phyloP scores from a whole-genome alignment of 2,113 vertebrate genomes.

The Mionectes macconnelli region DNA sequence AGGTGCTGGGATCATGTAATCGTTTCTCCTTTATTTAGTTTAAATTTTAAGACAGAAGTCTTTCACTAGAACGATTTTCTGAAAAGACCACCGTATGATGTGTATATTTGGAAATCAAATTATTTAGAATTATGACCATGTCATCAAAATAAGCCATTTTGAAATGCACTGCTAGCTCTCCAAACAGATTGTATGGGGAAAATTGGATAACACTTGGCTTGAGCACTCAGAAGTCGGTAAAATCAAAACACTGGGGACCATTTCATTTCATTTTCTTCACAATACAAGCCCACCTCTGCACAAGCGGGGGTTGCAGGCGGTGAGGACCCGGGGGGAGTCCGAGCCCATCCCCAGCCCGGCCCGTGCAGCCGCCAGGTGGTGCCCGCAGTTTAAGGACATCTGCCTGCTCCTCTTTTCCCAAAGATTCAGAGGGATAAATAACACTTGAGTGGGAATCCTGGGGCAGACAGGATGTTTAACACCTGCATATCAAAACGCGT shows the following conservation, averaged over 20 bases:
- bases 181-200: slow-evolving; percentile 32
- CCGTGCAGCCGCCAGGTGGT: slow-evolving; percentile 70
- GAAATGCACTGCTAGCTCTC: slow-evolving; percentile 59
- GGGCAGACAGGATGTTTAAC: slow-evolving; percentile 59
- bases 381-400: slow-evolving; percentile 69
- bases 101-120: slow-evolving; percentile 68
- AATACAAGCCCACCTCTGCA: background rate
- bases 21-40: slow-evolving; percentile 35
- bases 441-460: slow-evolving; percentile 36
- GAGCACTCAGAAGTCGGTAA: slow-evolving; percentile 32
- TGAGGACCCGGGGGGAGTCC: background rate
- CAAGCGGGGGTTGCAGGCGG: background rate
- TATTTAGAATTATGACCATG: slow-evolving; percentile 66
- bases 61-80: slow-evolving; percentile 50
- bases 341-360: background rate
- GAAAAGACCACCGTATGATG: slow-evolving; percentile 29
- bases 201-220: slow-evolving; percentile 62
- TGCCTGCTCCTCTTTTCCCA: slow-evolving; percentile 9
- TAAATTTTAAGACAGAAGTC: slow-evolving; percentile 27
- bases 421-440: slow-evolving; percentile 34
- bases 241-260: slow-evolving; percentile 28
- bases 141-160: slow-evolving; percentile 68
- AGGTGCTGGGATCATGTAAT: background rate
- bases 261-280: slow-evolving; percentile 41
- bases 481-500: slow-evolving; percentile 51